Evolutionary conservation across 2,888 invertebrate genomes (phyloP), one percentile per base, ranked within the genome.

Genomic region (Isoperla grammatica): DNA sequence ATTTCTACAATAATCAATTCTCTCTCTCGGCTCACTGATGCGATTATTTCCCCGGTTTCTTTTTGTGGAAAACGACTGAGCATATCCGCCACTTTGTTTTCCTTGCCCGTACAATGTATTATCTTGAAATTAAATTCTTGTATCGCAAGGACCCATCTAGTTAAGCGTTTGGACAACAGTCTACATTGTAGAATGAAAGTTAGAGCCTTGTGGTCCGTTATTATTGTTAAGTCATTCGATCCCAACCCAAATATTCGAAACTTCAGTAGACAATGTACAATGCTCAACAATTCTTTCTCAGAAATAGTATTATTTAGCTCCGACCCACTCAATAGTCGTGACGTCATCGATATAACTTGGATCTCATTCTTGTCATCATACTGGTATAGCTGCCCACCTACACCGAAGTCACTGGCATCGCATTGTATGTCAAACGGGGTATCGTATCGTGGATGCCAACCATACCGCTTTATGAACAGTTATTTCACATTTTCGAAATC

Each of bases 171-270:
- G 29, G 29, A 29, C 8, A 29, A 8, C 29, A 29, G 8, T 29
- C 29, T 29, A 29, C 29, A 29, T 29, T 29, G 29, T 29, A 29
- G 29, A 29, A 45, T 11, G 15, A 45, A 66, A 1, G 40, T 56
- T 15, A 66, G 46, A 2, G 64, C 60, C 45, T 54, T 40, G 35
- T 65, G 65, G 49, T 66, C 66, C 1, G 63, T 66, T 1, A 65
- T 56, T 2, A 67, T 20, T 15, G 40, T 56, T 19, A 67, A 65
- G 29, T 29, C 29, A 17, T 55, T 53, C n/a, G 49, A 48, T 4
- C 66, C 66, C n/a, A 61, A 61, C 3, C 67, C 20, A 48, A 66
- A 66, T 1, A 59, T 61, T 2, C 63, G 15, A 39, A 65, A 67
- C 49, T 61, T 57, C 13, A 62, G 50, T 13, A 60, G 35, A 2